Evolutionary conservation across 2,888 invertebrate genomes (phyloP).

Genomic region (Hartigia nigra): DNA sequence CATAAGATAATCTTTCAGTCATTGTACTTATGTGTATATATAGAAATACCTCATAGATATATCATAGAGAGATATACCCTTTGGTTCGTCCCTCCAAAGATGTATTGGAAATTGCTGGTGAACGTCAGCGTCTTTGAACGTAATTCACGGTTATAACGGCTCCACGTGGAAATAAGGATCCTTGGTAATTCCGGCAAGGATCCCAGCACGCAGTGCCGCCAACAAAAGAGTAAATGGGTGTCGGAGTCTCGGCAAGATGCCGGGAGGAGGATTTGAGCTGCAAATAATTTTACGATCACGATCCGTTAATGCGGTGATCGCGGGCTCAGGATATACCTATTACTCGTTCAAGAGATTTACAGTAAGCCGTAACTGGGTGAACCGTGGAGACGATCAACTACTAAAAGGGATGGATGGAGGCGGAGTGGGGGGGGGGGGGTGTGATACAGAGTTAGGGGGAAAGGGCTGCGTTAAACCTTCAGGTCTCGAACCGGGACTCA

Average conservation of each 20-base stretch:
- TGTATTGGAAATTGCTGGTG: background rate
- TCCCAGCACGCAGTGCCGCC: background rate
- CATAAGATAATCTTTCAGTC: background rate
- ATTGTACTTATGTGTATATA: background rate
- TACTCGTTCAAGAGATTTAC: conserved; percentile 48
- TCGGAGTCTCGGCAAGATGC: background rate
- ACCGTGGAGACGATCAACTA: background rate
- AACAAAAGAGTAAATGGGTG: background rate
- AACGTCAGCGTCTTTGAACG: background rate
- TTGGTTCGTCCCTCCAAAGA: background rate
- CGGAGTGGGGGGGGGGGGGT: background rate
- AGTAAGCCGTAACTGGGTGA: conserved; percentile 23
- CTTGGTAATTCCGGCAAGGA: background rate
- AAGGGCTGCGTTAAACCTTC: background rate
- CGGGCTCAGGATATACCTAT: conserved; percentile 16
- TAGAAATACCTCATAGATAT: background rate
- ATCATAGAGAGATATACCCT: background rate
- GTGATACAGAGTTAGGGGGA: background rate
- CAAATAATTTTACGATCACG: conserved; percentile 33
- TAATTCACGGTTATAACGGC: background rate
- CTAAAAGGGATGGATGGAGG: background rate
- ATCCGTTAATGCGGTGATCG: conserved; percentile 47
- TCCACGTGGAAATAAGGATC: background rate
- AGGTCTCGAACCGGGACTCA: conserved; percentile 16
- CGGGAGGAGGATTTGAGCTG: background rate